These are phyloP conservation scores for Smutsia temminckii DNA, from an alignment of 2,797 vertebrate genomes.

Conservation along the genomic window DNA sequence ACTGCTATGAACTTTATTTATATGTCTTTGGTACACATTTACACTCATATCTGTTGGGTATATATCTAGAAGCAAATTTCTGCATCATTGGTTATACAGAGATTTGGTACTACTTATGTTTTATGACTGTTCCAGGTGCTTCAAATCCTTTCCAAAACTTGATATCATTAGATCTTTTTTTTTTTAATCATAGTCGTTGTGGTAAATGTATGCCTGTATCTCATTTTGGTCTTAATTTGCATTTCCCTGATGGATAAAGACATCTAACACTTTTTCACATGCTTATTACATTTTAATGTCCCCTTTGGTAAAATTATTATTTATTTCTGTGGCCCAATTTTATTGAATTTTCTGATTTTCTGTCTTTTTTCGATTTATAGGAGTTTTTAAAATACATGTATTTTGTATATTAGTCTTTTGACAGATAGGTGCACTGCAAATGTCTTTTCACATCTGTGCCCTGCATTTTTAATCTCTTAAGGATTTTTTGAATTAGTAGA, in stretches of 20 bases:
- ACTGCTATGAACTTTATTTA: background rate
- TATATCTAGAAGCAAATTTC: background rate
- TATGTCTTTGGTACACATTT: background rate
- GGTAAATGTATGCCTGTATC: background rate
- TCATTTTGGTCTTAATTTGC: background rate
- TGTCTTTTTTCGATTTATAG: background rate
- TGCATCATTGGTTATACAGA: background rate
- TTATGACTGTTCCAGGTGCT: background rate
- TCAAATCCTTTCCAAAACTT: background rate
- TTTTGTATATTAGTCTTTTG: background rate
- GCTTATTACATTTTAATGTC: background rate
- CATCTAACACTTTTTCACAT: background rate
- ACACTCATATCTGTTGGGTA: background rate
- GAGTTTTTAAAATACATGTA: background rate
- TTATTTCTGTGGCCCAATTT: background rate
- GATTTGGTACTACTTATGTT: background rate
- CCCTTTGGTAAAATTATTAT: background rate
- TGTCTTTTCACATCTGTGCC: background rate
- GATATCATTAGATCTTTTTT: background rate
- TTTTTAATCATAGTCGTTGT: background rate
- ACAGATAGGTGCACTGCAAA: background rate
- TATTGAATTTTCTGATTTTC: background rate
- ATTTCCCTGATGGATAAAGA: background rate
- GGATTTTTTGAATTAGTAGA: background rate
- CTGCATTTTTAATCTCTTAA: background rate